phyloP scores from a whole-genome alignment of 2,797 vertebrate genomes.

The Sciurus carolinensis region DNA sequence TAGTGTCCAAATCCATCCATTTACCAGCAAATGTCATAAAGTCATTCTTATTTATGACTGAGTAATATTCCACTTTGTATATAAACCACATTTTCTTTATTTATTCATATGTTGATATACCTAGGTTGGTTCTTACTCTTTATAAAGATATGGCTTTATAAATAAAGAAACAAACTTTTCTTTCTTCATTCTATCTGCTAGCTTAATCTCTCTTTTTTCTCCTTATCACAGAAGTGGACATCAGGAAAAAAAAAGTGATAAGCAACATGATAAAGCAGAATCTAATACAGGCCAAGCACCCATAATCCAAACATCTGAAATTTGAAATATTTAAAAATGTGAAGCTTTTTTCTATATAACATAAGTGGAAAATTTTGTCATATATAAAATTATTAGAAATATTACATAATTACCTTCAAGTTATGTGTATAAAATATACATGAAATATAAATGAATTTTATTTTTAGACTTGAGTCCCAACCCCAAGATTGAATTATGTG shows the following conservation, averaged over 20 bases:
- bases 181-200: neutral
- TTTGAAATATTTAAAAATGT: neutral
- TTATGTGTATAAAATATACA: neutral
- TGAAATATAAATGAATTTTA: neutral
- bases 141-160: neutral
- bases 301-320: neutral
- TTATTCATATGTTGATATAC: no score
- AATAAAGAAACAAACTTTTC: neutral
- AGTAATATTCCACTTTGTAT: no score
- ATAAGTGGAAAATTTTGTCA: neutral
- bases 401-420: neutral
- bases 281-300: neutral
- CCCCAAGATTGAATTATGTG: neutral
- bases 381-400: neutral
- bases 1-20: no score
- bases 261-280: neutral
- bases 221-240: neutral
- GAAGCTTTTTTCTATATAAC: neutral
- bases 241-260: slow-evolving; percentile 2
- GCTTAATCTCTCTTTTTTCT: neutral
- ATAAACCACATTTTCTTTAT: no score
- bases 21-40: no score
- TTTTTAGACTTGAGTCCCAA: neutral
- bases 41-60: no score
- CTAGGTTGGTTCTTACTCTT: no score